phyloP scores from a whole-genome alignment of 23 tunicate genomes.

The Diplosoma virens region DNA sequence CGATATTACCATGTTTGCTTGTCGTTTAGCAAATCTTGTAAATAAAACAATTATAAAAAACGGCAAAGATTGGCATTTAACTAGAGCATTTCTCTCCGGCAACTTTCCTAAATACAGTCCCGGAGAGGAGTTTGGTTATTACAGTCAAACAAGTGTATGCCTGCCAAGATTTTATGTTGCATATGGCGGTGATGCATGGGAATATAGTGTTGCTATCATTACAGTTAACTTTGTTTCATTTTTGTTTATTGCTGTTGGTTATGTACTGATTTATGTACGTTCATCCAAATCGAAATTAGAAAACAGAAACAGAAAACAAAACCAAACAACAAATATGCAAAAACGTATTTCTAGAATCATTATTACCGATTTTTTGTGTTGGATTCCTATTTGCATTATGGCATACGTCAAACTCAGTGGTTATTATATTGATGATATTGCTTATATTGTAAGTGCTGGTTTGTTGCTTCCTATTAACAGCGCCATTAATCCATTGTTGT shows the following conservation, averaged over 20 bases:
- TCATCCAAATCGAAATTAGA: neutral
- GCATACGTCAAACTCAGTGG: constrained; percentile 5
- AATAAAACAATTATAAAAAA: neutral
- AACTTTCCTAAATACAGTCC: neutral
- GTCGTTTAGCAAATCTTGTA: neutral
- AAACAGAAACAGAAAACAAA: neutral
- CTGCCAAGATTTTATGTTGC: constrained; percentile 18
- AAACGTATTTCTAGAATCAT: constrained; percentile 11
- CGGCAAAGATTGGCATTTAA: neutral
- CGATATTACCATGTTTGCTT: neutral
- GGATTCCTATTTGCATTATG: constrained; percentile 39
- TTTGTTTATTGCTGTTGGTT: neutral
- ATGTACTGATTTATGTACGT: neutral
- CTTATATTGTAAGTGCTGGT: neutral
- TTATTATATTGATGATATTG: neutral
- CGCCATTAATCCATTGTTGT: constrained; percentile 37
- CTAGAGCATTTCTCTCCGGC: neutral
- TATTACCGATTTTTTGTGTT: constrained; percentile 33
- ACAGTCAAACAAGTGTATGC: constrained; percentile 12
- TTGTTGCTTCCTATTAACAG: constrained; percentile 42
- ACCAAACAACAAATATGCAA: constrained; percentile 11
- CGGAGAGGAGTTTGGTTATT: neutral
- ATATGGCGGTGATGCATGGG: neutral
- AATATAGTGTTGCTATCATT: neutral
- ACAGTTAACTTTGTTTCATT: constrained; percentile 16